phyloP scores from a whole-genome alignment of 2,888 invertebrate genomes.

The Aphidoletes aphidimyza region DNA sequence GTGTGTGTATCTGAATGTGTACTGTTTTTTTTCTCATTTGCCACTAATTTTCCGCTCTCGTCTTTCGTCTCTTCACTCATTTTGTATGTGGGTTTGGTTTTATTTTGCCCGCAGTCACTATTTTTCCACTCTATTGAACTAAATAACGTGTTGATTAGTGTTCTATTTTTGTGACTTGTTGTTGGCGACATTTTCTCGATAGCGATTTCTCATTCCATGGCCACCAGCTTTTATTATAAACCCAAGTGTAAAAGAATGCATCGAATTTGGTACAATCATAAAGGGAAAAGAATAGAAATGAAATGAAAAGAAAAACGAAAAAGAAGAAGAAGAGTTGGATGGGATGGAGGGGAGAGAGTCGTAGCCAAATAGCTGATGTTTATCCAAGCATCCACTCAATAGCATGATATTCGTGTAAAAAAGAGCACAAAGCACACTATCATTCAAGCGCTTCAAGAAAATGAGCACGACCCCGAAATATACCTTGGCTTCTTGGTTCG shows the following conservation, averaged over 20 bases:
- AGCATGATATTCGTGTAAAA: background rate
- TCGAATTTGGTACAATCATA: slow-evolving; percentile 7
- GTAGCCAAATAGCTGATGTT: slow-evolving; percentile 19
- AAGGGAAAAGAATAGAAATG: background rate
- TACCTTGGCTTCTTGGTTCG: background rate
- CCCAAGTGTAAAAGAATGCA: background rate
- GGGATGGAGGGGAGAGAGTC: no score
- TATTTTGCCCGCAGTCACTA: background rate
- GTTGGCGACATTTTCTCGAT: background rate
- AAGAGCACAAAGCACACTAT: background rate
- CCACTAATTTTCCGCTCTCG: background rate
- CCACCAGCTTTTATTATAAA: background rate
- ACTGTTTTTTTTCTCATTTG: background rate
- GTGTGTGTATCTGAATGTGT: no score
- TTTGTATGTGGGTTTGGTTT: background rate
- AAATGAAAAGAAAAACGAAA: background rate
- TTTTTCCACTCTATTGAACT: slow-evolving; percentile 31
- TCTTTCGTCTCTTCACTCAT: background rate
- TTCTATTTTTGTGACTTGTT: slow-evolving; percentile 1
- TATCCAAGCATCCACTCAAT: slow-evolving; percentile 1
- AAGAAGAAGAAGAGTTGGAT: background rate
- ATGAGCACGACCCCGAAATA: background rate
- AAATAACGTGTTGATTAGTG: slow-evolving; percentile 26
- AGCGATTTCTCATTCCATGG: slow-evolving; percentile 36
- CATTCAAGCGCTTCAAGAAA: background rate